Percentiles rank a stretch among this genome's conserved stretches.
These are phyloP conservation scores for Umimayanthus chanpuru DNA, from an alignment of 92 coral and sea anemone genomes.

Conservation along the genomic window DNA sequence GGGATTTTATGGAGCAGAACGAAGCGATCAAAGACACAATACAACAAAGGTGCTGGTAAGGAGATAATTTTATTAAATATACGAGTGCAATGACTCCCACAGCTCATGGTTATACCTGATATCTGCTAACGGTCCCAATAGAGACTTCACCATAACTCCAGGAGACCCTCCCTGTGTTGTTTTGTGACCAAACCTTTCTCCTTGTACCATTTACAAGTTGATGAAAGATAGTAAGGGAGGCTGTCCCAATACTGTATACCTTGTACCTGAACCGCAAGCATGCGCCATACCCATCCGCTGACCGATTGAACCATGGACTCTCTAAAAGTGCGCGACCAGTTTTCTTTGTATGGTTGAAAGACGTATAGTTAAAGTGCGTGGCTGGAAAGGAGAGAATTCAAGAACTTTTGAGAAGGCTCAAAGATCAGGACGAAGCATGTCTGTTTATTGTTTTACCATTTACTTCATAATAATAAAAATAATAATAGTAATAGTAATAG, in stretches of 20 bases:
- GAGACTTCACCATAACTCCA: slow-evolving; percentile 68
- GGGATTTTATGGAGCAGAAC: no score
- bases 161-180: neutral
- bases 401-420: no score
- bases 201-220: slow-evolving; percentile 31
- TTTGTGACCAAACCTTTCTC: slow-evolving; percentile 59
- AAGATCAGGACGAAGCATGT: no score
- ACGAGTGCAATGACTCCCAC: no score
- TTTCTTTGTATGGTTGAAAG: slow-evolving; percentile 9
- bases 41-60: no score
- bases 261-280: slow-evolving; percentile 64
- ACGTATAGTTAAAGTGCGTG: neutral
- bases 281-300: slow-evolving; percentile 55
- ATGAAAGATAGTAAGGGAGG: slow-evolving; percentile 48
- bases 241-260: slow-evolving; percentile 55
- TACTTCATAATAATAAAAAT: no score
- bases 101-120: slow-evolving; percentile 61
- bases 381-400: neutral
- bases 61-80: no score
- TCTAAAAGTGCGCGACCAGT: slow-evolving; percentile 9
- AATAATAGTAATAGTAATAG: no score
- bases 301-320: slow-evolving; percentile 55
- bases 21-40: no score
- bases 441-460: no score
- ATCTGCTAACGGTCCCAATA: slow-evolving; percentile 44